Conservation (phyloP, 2,797 vertebrate species). For the Etheostoma perlongum region DNA sequence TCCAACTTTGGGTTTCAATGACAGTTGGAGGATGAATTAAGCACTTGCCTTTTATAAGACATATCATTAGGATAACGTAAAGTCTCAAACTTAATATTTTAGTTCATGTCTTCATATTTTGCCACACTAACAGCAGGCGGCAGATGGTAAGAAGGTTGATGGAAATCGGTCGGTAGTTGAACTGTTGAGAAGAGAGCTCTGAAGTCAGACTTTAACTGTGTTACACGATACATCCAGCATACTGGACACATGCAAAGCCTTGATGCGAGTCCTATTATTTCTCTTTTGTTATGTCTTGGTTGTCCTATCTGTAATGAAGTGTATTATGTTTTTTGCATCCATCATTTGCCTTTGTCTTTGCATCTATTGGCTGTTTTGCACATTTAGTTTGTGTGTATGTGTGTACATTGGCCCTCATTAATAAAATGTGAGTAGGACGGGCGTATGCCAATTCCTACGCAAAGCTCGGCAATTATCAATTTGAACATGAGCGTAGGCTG, state of each 20-base stretch:
- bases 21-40: conserved; percentile 25
- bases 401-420: neutral
- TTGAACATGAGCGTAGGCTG: too few relatives aligned
- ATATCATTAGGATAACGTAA: conserved; percentile 10
- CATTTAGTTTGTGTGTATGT: conserved; percentile 9
- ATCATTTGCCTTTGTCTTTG: neutral
- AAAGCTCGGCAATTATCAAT: too few relatives aligned
- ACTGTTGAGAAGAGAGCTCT: conserved; percentile 5
- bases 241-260: neutral
- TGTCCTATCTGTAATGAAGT: neutral
- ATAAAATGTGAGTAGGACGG: too few relatives aligned
- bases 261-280: neutral
- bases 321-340: neutral
- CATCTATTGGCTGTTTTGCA: neutral
- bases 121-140: neutral
- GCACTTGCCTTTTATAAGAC: conserved; percentile 11
- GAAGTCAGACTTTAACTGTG: conserved; percentile 9
- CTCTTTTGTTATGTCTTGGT: neutral
- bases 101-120: conserved; percentile 9
- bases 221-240: conserved; percentile 7
- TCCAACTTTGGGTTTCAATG: conserved; percentile 27
- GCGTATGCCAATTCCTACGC: too few relatives aligned
- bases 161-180: neutral
- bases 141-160: neutral
- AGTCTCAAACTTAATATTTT: neutral